A percentile compares a stretch with the other conserved stretches of the same genome.
These are phyloP conservation scores for Ellobius talpinus DNA, from an alignment of 2,113 vertebrate species.

Conservation along the genomic window DNA sequence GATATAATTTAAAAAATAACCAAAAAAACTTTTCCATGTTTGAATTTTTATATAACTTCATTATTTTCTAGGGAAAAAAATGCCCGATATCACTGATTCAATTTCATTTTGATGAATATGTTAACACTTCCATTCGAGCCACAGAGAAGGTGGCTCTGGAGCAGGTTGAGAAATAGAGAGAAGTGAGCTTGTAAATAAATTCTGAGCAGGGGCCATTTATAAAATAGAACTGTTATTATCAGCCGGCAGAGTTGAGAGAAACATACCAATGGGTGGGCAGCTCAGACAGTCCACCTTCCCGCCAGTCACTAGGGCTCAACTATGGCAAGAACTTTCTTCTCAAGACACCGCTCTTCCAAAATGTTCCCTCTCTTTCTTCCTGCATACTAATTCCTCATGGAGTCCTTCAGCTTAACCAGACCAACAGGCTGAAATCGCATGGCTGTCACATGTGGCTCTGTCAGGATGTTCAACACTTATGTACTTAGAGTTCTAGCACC, in stretches of 20 bases:
- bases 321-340: not conserved
- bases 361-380: not conserved
- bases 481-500: not conserved
- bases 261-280: too few relatives aligned
- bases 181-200: not conserved
- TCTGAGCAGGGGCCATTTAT: not conserved
- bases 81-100: not conserved
- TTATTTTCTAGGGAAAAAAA: slow-evolving; percentile 2
- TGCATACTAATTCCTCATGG: not conserved
- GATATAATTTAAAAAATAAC: not conserved
- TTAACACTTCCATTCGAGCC: not conserved
- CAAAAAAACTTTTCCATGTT: not conserved
- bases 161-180: not conserved
- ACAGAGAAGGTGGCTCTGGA: not conserved
- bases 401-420: not conserved
- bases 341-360: not conserved
- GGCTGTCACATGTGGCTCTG: not conserved
- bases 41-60: slow-evolving; percentile 15
- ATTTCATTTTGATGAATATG: slow-evolving; percentile 9
- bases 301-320: not conserved
- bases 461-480: not conserved
- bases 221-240: not conserved
- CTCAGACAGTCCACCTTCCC: not conserved
- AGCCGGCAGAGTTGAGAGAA: not conserved
- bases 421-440: not conserved